Conservation (phyloP, 1,140 invertebrate species). For the Cyrtorhinus lividipennis region DNA sequence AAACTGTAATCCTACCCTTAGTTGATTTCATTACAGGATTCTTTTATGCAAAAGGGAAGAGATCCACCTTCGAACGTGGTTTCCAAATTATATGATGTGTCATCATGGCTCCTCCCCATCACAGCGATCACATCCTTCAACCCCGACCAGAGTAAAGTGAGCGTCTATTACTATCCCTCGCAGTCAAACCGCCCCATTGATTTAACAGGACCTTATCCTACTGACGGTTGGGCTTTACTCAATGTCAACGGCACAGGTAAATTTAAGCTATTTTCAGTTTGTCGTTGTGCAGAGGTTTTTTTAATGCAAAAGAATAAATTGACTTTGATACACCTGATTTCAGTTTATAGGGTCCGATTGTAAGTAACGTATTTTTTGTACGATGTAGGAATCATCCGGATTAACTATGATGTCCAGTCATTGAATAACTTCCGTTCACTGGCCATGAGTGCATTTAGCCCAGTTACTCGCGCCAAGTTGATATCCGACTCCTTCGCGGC, state of each 20-base stretch:
- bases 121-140: not conserved
- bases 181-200: not conserved
- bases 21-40: no score
- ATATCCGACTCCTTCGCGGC: not conserved
- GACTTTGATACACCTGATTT: no score
- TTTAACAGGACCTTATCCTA: not conserved
- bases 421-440: no score
- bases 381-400: no score
- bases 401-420: no score
- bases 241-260: not conserved
- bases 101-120: not conserved
- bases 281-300: no score
- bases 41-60: no score
- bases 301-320: not conserved
- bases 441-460: no score
- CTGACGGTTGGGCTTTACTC: not conserved
- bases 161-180: not conserved
- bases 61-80: no score
- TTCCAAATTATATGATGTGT: no score
- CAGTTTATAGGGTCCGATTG: not conserved
- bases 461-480: slow-evolving; percentile 6
- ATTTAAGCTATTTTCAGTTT: no score
- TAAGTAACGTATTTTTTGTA: not conserved
- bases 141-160: not conserved
- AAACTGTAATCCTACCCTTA: no score